Percentiles rank a stretch among this genome's conserved stretches.
phyloP scores from a whole-genome alignment of 2,888 invertebrate species.

The Mimachlamys varia region DNA sequence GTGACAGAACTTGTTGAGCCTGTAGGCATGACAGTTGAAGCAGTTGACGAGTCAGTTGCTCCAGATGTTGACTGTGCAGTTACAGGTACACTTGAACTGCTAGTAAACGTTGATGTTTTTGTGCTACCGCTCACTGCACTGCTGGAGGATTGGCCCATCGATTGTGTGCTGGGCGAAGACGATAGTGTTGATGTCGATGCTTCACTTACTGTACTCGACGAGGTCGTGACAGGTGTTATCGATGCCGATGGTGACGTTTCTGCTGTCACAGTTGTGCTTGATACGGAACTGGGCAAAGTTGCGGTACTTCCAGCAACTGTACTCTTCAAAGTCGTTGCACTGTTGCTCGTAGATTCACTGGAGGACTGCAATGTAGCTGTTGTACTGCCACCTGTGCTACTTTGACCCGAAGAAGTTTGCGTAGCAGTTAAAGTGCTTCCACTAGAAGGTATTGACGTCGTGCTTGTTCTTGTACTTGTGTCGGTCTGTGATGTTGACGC shows the following conservation, averaged over 20 bases:
- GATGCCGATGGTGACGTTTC: not conserved
- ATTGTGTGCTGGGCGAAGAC: not conserved
- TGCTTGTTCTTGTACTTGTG: no score
- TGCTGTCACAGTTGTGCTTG: not conserved
- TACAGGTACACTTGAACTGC: slow-evolving; percentile 16
- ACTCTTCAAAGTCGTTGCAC: no score
- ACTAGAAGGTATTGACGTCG: no score
- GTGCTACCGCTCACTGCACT: not conserved
- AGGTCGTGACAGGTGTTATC: not conserved
- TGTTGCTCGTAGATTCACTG: no score
- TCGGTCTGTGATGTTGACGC: no score
- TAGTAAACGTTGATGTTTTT: not conserved
- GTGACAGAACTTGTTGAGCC: not conserved
- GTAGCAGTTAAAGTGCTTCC: no score
- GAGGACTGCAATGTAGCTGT: no score
- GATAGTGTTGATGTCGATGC: not conserved
- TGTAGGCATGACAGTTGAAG: not conserved
- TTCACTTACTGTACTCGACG: not conserved
- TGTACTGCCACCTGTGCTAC: no score
- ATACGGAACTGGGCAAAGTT: no score
- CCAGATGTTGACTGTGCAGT: not conserved
- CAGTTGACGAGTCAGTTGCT: not conserved
- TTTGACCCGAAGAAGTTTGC: no score
- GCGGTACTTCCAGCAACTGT: no score
- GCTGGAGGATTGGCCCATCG: not conserved